A percentile compares a stretch with the other conserved stretches of the same genome.
These are phyloP conservation scores for Pocota personata DNA, from an alignment of 2,888 invertebrate genomes.

Conservation along the genomic window DNA sequence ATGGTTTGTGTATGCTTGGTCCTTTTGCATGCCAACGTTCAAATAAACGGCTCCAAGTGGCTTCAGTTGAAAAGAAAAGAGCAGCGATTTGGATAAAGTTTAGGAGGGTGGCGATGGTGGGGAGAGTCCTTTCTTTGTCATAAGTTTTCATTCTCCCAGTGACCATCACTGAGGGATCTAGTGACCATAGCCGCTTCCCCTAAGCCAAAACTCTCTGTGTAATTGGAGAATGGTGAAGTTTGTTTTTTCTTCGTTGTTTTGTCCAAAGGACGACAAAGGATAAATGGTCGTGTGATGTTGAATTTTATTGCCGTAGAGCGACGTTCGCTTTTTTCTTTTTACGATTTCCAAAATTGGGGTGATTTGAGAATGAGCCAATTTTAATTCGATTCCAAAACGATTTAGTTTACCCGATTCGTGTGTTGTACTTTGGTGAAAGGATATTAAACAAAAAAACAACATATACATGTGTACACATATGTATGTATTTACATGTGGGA, in stretches of 20 bases:
- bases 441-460: background rate
- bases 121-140: slow-evolving; percentile 65
- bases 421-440: slow-evolving; percentile 29
- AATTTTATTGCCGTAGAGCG: slow-evolving; percentile 66
- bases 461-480: background rate
- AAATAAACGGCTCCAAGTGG: slow-evolving; percentile 70
- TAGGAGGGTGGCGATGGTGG: background rate
- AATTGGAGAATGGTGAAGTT: slow-evolving; percentile 57
- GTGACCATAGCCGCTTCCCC: slow-evolving; percentile 59
- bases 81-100: slow-evolving; percentile 63
- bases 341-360: slow-evolving; percentile 69
- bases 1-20: slow-evolving; percentile 10
- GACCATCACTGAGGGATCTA: slow-evolving; percentile 59
- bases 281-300: slow-evolving; percentile 69
- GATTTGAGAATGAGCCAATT: slow-evolving; percentile 72
- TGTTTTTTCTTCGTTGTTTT: background rate
- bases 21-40: slow-evolving; percentile 67
- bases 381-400: slow-evolving; percentile 73
- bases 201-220: slow-evolving; percentile 43
- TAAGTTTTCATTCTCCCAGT: slow-evolving; percentile 63
- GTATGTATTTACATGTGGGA: background rate
- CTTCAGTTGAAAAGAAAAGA: slow-evolving; percentile 56
- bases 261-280: slow-evolving; percentile 59
- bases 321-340: slow-evolving; percentile 61
- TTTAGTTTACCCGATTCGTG: slow-evolving; percentile 67